Evolutionary conservation across 2,797 vertebrate species (phyloP), one percentile per base, ranked within the genome.

Genomic region (Arrhamphus sclerolepis): DNA sequence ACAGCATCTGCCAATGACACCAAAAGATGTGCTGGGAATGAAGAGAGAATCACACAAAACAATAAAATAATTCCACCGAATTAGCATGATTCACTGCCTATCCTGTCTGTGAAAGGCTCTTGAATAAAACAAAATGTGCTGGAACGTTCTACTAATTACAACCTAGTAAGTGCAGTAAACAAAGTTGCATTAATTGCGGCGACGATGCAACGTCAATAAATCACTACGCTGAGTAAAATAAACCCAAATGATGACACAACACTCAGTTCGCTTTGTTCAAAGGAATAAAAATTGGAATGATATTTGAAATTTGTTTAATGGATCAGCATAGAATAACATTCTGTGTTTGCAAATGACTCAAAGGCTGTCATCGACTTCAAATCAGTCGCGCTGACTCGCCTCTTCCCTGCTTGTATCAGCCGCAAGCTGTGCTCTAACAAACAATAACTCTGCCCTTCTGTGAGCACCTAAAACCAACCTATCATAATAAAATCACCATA

Each of bases 1-100:
- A 75, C 56, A 62, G 79, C 85, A 84, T 87, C 85, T 88, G 86
- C 85, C 86, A 87, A 69, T 78, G 82, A 88, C 85, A 82, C 72
- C 74, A 43, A 79, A 82, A 82, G 52, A 84, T 74, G 77, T 34
- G 24, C 57, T 13, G 46, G 58, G 51, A 43, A 43, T 8, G 5
- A 43, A 49, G 16, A 50, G 44, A 69, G 54, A 75, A 80, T 78
- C 47, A 72, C 59, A 80, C 47, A 26, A 77, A 85, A 84, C 76
- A 80, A 81, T 75, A 39, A 57, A 53, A 72, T 42, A 40, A 59
- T 77, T 60, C 53, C 6, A 57, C 57, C 47, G 46, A 46, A 72
- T 74, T 62, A 67, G 69, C 63, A 64, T 85, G 84, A 89, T 72
- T 89, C 87, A 85, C 50, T 6, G 47, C 60, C 62, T 10, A 53